A percentile compares a stretch with the other conserved stretches of the same genome.
Evolutionary conservation across 2,113 vertebrate species (phyloP).

Genomic region (Stigmatopora argus): DNA sequence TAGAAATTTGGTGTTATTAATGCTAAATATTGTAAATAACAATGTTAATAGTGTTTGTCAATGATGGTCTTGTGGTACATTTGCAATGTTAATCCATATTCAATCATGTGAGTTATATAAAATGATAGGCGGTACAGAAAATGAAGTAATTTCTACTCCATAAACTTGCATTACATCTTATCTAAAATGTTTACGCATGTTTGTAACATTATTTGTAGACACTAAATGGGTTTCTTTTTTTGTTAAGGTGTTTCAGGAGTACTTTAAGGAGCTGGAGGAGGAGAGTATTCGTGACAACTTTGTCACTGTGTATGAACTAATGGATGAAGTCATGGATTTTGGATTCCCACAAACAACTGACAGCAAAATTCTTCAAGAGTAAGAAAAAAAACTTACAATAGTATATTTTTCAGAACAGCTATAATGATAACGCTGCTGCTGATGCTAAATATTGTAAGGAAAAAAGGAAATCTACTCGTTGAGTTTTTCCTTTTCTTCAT

Average conservation of each 20-base stretch:
- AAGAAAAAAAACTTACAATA: slow-evolving; percentile 38
- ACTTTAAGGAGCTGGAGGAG: slow-evolving; percentile 77
- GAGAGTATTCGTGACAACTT: slow-evolving; percentile 82
- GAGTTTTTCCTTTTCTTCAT: no score
- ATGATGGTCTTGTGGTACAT: no score
- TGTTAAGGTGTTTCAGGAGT: slow-evolving; percentile 73
- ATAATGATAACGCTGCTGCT: not conserved
- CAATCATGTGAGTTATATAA: not conserved
- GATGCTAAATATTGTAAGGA: not conserved
- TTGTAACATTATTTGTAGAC: not conserved
- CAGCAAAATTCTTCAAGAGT: slow-evolving; percentile 80
- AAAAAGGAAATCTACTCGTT: not conserved
- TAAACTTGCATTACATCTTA: not conserved
- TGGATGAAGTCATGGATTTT: slow-evolving; percentile 80
- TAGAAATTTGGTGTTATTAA: not conserved
- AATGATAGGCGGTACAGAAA: not conserved
- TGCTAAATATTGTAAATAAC: not conserved
- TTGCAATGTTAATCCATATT: not conserved
- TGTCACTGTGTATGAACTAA: slow-evolving; percentile 77
- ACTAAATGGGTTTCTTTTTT: not conserved
- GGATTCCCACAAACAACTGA: slow-evolving; percentile 79
- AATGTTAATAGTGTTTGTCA: no score
- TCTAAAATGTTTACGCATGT: not conserved
- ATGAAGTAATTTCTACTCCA: no score
- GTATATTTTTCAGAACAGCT: not conserved